These are phyloP conservation scores for Macrobrachium rosenbergii DNA, from an alignment of 1,140 invertebrate genomes.

Conservation along the genomic window DNA sequence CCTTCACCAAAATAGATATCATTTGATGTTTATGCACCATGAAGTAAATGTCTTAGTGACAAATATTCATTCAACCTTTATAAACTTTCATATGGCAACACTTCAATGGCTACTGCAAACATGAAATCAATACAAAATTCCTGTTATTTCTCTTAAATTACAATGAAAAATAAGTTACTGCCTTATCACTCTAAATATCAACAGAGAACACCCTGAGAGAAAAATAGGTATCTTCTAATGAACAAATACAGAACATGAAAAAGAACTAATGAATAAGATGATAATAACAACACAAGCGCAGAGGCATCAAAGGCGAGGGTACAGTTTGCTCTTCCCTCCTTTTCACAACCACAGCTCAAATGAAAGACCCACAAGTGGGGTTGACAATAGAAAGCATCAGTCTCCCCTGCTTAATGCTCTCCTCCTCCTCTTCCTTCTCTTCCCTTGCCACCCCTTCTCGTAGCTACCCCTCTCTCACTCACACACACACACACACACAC, in stretches of 20 bases:
- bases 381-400: constrained; percentile 67
- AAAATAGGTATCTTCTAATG: neutral
- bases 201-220: neutral
- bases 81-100: no score
- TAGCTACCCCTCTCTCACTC: neutral
- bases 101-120: no score
- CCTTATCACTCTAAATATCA: no score
- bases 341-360: constrained; percentile 55
- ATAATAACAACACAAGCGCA: constrained; percentile 28
- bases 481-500: neutral
- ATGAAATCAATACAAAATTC: no score
- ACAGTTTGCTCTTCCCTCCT: constrained; percentile 8
- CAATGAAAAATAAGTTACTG: no score
- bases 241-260: neutral
- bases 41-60: no score
- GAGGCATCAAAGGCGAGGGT: constrained; percentile 23
- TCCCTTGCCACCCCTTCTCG: constrained; percentile 15
- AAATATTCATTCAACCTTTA: no score
- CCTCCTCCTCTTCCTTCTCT: constrained; percentile 6
- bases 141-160: no score
- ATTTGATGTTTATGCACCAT: no score
- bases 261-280: constrained; percentile 1
- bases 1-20: no score
- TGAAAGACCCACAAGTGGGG: constrained; percentile 66
- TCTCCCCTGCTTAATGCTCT: constrained; percentile 64